Percentiles rank a stretch among this genome's conserved stretches.
Conservation (phyloP, 2,797 vertebrate genomes). For the Margarornis squamiger region DNA sequence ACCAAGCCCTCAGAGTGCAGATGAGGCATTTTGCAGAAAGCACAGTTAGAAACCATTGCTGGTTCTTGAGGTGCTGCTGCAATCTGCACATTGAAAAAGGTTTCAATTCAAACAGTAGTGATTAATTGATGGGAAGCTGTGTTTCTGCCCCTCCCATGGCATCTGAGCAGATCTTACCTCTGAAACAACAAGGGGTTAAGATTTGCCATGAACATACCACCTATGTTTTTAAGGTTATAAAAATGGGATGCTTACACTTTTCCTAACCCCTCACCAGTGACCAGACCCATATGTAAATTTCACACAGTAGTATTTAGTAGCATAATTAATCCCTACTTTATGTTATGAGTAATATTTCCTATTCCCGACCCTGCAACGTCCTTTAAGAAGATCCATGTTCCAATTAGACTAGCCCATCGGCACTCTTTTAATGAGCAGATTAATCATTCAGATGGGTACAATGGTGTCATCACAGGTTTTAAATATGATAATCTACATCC, state of each 20-base stretch:
- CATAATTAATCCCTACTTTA: slow-evolving; percentile 88
- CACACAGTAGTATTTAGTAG: slow-evolving; percentile 85
- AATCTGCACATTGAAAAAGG: background rate
- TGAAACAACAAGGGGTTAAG: slow-evolving; percentile 72
- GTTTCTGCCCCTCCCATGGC: slow-evolving; percentile 53
- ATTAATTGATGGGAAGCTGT: slow-evolving; percentile 24
- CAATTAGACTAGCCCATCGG: slow-evolving; percentile 89
- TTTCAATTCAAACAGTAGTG: background rate
- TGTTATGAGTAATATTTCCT: slow-evolving; percentile 87
- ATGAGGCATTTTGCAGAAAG: background rate
- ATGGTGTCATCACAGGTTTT: slow-evolving; percentile 86
- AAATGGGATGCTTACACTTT: slow-evolving; percentile 76
- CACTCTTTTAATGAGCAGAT: slow-evolving; percentile 89
- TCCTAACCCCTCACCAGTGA: slow-evolving; percentile 81
- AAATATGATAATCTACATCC: slow-evolving; percentile 86
- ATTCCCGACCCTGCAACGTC: slow-evolving; percentile 85
- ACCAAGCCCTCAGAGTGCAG: background rate
- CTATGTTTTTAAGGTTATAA: slow-evolving; percentile 76
- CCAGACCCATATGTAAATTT: slow-evolving; percentile 86
- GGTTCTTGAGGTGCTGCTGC: background rate
- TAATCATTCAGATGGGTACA: slow-evolving; percentile 87
- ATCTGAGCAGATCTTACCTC: slow-evolving; percentile 42
- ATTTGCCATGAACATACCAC: slow-evolving; percentile 30
- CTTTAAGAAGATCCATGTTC: slow-evolving; percentile 89
- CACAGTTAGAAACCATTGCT: background rate